These are phyloP conservation scores for Myotis lucifugus DNA, from an alignment of 2,113 vertebrate genomes.

Conservation along the genomic window DNA sequence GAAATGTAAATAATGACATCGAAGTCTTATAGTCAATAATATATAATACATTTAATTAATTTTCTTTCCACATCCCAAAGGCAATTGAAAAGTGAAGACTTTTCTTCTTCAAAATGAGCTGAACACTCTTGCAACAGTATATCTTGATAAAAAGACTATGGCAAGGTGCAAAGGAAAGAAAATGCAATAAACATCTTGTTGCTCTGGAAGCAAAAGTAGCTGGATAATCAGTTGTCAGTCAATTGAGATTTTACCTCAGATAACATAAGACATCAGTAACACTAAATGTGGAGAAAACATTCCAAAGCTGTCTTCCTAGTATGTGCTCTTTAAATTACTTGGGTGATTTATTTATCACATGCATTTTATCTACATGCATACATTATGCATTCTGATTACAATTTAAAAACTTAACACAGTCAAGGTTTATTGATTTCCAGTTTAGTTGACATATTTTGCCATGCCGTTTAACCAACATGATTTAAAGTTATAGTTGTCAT, in stretches of 20 bases:
- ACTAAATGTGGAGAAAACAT: background rate
- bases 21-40: conserved; percentile 41
- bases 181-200: background rate
- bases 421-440: conserved; percentile 7
- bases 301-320: background rate
- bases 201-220: conserved; percentile 1
- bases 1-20: conserved; percentile 8
- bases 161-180: background rate
- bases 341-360: background rate
- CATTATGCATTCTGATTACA: background rate
- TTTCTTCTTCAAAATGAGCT: background rate
- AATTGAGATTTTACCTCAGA: background rate
- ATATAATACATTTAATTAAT: conserved; percentile 53
- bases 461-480: background rate
- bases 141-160: background rate
- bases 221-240: background rate
- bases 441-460: background rate
- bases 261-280: background rate
- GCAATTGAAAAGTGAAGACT: conserved; percentile 21
- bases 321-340: background rate
- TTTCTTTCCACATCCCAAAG: conserved; percentile 52
- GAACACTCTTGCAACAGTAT: background rate
- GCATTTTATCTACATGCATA: background rate
- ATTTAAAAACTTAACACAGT: background rate
- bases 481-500: conserved; percentile 26